A percentile compares a stretch with the other conserved stretches of the same genome.
Conservation (phyloP, 2,113 vertebrate species). For the Struthidea cinerea region DNA sequence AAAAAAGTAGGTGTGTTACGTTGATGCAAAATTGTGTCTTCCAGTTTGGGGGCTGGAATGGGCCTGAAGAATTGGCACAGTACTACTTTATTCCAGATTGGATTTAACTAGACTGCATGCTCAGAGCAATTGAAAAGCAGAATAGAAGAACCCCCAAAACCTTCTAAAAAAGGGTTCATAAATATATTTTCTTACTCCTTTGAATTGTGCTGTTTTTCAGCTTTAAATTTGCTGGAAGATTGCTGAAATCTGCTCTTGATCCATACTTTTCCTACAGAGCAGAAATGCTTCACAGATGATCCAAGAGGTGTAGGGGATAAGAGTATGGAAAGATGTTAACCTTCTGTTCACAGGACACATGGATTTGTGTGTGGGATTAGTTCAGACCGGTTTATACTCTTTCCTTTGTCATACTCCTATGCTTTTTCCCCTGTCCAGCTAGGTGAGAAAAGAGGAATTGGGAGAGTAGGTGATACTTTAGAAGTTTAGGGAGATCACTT, state of each 20-base stretch:
- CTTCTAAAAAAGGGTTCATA: neutral
- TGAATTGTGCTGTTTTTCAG: neutral
- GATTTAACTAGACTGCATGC: neutral
- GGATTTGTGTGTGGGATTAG: neutral
- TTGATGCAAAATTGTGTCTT: neutral
- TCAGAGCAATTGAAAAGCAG: neutral
- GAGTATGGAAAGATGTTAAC: accelerated
- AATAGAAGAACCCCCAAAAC: neutral
- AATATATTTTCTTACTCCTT: neutral
- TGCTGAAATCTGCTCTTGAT: neutral
- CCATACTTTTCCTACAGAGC: neutral
- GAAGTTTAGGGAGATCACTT: neutral
- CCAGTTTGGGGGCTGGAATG: neutral
- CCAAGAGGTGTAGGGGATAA: neutral
- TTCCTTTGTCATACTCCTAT: neutral
- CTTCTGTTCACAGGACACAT: neutral
- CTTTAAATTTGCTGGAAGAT: neutral
- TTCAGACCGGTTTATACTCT: neutral
- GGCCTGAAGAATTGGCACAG: neutral
- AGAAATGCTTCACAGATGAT: neutral
- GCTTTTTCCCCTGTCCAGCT: neutral
- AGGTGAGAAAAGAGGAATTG: neutral
- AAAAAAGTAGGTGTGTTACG: neutral
- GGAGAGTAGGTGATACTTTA: neutral
- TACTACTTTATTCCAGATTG: neutral